A percentile compares a stretch with the other conserved stretches of the same genome.
phyloP scores from a whole-genome alignment of 1,140 invertebrate genomes.

The Globodera rostochiensis region DNA sequence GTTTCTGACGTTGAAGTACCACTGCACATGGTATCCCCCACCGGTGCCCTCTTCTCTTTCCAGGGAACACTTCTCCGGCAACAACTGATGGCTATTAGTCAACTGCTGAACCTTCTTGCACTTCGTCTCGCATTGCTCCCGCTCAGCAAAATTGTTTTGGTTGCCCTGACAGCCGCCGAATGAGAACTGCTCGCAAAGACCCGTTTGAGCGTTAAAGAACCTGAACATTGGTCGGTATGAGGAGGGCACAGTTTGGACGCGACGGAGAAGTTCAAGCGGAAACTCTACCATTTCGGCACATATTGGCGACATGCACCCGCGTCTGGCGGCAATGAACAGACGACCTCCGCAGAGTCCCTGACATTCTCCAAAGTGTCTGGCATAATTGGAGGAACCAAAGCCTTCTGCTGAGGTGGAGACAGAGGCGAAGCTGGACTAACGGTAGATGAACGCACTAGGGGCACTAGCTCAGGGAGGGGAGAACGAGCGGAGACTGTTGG shows the following conservation, averaged over 20 bases:
- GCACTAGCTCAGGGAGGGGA: background rate
- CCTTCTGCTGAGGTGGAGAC: background rate
- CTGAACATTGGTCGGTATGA: constrained; percentile 13
- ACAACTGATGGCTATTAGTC: background rate
- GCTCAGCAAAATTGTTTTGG: constrained; percentile 44
- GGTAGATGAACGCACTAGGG: background rate
- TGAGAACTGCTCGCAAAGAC: constrained; percentile 56
- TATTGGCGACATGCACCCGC: constrained; percentile 36
- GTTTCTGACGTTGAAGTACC: constrained; percentile 33
- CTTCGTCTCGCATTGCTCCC: constrained; percentile 2
- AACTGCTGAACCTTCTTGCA: background rate
- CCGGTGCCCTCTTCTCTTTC: constrained; percentile 33
- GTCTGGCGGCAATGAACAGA: constrained; percentile 32
- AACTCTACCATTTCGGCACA: constrained; percentile 29
- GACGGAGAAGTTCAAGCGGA: background rate
- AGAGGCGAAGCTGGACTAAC: background rate
- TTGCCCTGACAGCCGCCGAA: constrained; percentile 57
- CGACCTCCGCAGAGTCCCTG: background rate
- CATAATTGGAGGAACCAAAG: constrained; percentile 10
- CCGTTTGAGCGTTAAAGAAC: constrained; percentile 56
- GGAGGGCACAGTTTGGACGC: background rate
- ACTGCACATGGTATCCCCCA: constrained; percentile 35
- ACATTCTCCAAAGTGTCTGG: background rate
- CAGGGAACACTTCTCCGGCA: constrained; percentile 28
- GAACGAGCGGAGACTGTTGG: background rate